A percentile compares a stretch with the other conserved stretches of the same genome.
These are phyloP conservation scores for Planiliza haematocheilus DNA, from an alignment of 2,113 vertebrate genomes.

Conservation along the genomic window DNA sequence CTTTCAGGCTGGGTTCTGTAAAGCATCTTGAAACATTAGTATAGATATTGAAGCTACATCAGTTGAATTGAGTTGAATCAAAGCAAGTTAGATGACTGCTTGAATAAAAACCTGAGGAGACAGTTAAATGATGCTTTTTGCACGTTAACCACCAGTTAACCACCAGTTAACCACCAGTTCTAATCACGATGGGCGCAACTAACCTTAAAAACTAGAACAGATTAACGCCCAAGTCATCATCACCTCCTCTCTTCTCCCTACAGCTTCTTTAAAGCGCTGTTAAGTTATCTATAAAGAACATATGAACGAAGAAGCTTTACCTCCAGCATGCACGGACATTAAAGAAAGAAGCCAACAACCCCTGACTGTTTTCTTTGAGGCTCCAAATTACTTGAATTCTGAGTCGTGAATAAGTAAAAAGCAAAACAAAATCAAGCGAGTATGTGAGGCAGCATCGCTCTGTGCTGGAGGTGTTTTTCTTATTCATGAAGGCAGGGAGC, in stretches of 20 bases:
- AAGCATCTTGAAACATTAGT: too few species aligned
- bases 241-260: neutral
- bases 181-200: too few species aligned
- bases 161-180: too few species aligned
- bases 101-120: too few species aligned
- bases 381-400: neutral
- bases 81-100: too few species aligned
- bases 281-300: too few species aligned
- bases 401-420: constrained; percentile 20
- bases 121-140: too few species aligned
- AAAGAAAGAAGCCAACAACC: neutral
- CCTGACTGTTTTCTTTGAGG: neutral
- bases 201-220: neutral
- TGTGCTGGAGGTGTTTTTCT: constrained; percentile 3
- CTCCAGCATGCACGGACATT: neutral
- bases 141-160: too few species aligned
- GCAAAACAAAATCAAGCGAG: constrained; percentile 4
- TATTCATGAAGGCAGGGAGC: constrained; percentile 13
- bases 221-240: constrained; percentile 30
- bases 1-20: too few species aligned
- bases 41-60: too few species aligned
- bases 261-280: too few species aligned
- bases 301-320: constrained; percentile 9
- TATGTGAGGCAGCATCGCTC: neutral
- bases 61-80: too few species aligned